These are phyloP conservation scores for Drosophila lini DNA, from an alignment of 1,140 invertebrate genomes.

Conservation along the genomic window DNA sequence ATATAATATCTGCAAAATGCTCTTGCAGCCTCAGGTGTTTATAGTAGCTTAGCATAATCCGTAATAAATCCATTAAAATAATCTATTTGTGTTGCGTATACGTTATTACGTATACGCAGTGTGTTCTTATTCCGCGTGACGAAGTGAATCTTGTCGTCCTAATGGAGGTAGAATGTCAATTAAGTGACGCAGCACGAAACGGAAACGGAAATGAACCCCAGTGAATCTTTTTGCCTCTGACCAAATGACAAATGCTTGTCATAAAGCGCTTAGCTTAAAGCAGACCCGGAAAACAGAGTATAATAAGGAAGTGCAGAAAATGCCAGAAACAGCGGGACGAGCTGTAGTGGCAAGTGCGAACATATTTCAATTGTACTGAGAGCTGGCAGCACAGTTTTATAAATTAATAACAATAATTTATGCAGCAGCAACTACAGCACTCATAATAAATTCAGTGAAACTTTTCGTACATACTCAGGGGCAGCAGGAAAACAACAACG, in stretches of 20 bases:
- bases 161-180: conserved; percentile 30
- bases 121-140: conserved; percentile 28
- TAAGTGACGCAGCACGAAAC: conserved; percentile 31
- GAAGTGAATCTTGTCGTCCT: conserved; percentile 7
- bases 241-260: conserved; percentile 38
- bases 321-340: conserved; percentile 16
- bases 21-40: background rate
- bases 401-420: conserved; percentile 82
- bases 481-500: conserved; percentile 27
- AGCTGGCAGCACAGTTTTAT: conserved; percentile 65
- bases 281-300: background rate
- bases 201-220: conserved; percentile 27
- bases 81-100: background rate
- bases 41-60: background rate
- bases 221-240: background rate
- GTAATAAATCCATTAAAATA: background rate
- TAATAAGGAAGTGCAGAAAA: conserved; percentile 16
- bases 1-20: background rate
- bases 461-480: conserved; percentile 63
- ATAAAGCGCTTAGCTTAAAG: conserved; percentile 12
- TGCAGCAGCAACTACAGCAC: conserved; percentile 68
- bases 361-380: conserved; percentile 66
- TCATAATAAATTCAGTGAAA: conserved; percentile 76
- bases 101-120: conserved; percentile 28
- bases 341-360: conserved; percentile 26